Base-by-base conservation (phyloP, 2,888 invertebrate genomes). In the Agonopterix subpropinquella region DNA sequence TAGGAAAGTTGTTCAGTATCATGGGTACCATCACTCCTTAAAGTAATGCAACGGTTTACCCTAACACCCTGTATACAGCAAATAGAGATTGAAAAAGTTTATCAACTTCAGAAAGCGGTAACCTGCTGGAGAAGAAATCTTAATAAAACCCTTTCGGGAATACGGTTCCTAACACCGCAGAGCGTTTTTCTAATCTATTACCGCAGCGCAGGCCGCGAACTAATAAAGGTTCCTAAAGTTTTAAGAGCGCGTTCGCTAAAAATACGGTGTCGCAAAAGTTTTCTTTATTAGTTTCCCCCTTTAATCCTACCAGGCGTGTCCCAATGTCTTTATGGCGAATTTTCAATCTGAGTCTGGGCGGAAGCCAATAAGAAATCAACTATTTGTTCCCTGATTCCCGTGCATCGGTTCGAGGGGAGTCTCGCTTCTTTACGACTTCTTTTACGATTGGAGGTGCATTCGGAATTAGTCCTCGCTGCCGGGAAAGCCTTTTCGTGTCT, bases 391-490 rank as follows among this genome's bases (percentile, higher is more conserved):
- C 76, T 82, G 84, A 83, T 83, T 80, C 80, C 65, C 78, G 81
- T 82, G 86, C 86, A 85, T 81, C 80, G 76, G 77, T 76, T 77
- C 70, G 77, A 78, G 79, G 86, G 85, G 79, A 85, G 85, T 67
- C 73, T 75, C 78, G 80, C 66, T 85, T 81, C 86, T 88, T 88
- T 88, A 88, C 86, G 88, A 85, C 85, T 84, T 75, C 81, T 87
- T 88, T 88, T 88, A 88, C 87, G 86, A 87, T 84, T 86, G 81
- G 78, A 86, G 86, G 85, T 88, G 87, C 88, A 88, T 88, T 86
- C 79, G 76, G 76, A 87, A 88, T 88, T 86, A 87, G 85, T 77
- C 73, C 72, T 71, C 70, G 75, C 73, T 73, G 68, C 67, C 77
- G 77, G 71, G 71, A 86, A 74, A 86, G 86, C 85, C 72, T 87